Evolutionary conservation across 2,797 vertebrate species (phyloP).

Genomic region (Aselliscus stoliczkanus): DNA sequence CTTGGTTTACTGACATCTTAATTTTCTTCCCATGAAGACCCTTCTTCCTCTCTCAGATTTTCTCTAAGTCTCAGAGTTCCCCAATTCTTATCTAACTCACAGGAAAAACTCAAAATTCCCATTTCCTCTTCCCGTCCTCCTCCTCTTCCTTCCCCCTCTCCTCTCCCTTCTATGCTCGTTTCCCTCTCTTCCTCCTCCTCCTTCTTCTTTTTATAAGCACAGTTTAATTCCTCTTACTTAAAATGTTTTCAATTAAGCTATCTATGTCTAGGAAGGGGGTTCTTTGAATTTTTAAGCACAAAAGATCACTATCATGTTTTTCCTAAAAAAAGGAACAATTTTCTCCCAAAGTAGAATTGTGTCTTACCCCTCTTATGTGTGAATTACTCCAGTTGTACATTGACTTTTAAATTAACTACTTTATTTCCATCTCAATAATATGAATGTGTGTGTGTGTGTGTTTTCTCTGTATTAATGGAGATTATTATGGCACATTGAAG

Average conservation of each 20-base stretch:
- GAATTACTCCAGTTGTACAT: neutral
- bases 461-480: neutral
- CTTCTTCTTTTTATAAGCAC: neutral
- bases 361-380: neutral
- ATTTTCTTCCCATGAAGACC: fast-evolving
- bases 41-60: neutral
- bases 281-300: neutral
- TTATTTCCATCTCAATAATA: neutral
- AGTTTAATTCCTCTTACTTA: neutral
- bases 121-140: neutral
- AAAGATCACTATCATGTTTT: neutral
- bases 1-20: neutral
- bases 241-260: neutral
- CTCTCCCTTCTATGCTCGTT: neutral
- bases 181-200: neutral
- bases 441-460: neutral
- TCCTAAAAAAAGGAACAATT: neutral
- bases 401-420: neutral
- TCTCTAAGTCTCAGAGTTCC: neutral
- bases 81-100: neutral
- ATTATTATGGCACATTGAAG: neutral
- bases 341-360: neutral
- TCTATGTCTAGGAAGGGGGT: neutral
- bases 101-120: neutral
- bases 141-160: fast-evolving